Percentiles rank a stretch among this genome's conserved stretches.
Conservation (phyloP, 2,113 vertebrate genomes). For the Camelus dromedarius region DNA sequence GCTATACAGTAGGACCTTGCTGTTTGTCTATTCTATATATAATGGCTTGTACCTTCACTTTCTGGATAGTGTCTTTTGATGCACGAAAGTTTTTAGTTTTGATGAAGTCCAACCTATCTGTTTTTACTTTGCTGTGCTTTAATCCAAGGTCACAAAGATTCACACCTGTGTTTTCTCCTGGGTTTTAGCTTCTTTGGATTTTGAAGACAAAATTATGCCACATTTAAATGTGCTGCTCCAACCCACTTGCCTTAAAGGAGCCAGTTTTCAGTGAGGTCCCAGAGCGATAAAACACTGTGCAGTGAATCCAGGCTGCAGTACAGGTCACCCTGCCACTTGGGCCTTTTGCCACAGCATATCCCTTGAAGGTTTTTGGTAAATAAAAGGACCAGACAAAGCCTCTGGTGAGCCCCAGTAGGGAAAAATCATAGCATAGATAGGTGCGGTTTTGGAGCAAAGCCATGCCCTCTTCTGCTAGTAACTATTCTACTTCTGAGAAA, state of each 20-base stretch:
- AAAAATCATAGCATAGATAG: not conserved
- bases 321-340: not conserved
- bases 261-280: not conserved
- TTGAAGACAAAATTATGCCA: not conserved
- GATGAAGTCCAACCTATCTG: not conserved
- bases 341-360: not conserved
- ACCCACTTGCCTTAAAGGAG: not conserved
- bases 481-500: not conserved
- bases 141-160: not conserved
- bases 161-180: not conserved
- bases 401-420: not conserved
- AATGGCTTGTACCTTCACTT: not conserved
- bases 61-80: not conserved
- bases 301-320: not conserved
- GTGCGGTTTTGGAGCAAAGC: not conserved
- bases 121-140: not conserved
- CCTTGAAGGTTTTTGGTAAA: not conserved
- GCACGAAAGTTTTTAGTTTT: not conserved
- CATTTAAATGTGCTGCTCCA: not conserved
- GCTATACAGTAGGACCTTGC: no score
- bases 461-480: not conserved
- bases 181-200: not conserved
- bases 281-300: not conserved
- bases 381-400: not conserved
- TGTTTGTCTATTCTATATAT: no score